Percentiles rank a stretch among this genome's conserved stretches.
These are phyloP conservation scores for Pseudonaja textilis DNA, from an alignment of 2,113 vertebrate genomes.

Conservation along the genomic window DNA sequence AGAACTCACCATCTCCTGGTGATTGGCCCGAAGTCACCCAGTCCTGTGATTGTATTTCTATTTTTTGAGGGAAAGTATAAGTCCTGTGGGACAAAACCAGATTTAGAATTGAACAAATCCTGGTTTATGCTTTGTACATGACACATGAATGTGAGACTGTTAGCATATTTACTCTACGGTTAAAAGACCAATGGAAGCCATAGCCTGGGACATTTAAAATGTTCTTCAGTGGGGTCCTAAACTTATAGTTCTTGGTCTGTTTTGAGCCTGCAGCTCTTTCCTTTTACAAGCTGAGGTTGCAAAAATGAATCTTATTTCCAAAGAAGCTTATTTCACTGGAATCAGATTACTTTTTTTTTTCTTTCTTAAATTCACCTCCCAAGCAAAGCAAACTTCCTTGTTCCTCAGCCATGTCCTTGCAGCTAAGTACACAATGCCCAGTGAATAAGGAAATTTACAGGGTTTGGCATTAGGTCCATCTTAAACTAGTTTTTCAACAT, in stretches of 20 bases:
- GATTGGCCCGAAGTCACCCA: background rate
- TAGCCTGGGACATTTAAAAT: background rate
- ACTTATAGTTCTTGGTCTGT: accelerated
- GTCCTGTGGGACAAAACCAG: background rate
- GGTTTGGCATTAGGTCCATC: conserved; percentile 53
- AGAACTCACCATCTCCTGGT: no score
- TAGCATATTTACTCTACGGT: background rate
- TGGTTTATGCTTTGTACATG: background rate
- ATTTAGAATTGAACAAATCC: background rate
- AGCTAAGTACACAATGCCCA: background rate
- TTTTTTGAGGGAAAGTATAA: background rate
- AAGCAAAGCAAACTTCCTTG: conserved; percentile 54
- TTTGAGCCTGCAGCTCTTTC: conserved; percentile 10
- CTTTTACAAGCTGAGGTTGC: conserved; percentile 6
- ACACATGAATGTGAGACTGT: background rate
- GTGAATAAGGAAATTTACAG: conserved; percentile 56
- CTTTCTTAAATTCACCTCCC: conserved; percentile 25
- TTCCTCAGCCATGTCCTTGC: conserved; percentile 47
- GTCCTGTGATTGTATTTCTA: no score
- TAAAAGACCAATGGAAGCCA: background rate
- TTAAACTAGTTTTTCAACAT: conserved; percentile 69
- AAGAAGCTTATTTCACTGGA: conserved; percentile 36
- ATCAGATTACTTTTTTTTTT: background rate
- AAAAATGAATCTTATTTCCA: conserved; percentile 2
- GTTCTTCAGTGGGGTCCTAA: background rate